These are phyloP conservation scores for Acleris sparsana DNA, from an alignment of 2,888 invertebrate genomes.

Conservation along the genomic window DNA sequence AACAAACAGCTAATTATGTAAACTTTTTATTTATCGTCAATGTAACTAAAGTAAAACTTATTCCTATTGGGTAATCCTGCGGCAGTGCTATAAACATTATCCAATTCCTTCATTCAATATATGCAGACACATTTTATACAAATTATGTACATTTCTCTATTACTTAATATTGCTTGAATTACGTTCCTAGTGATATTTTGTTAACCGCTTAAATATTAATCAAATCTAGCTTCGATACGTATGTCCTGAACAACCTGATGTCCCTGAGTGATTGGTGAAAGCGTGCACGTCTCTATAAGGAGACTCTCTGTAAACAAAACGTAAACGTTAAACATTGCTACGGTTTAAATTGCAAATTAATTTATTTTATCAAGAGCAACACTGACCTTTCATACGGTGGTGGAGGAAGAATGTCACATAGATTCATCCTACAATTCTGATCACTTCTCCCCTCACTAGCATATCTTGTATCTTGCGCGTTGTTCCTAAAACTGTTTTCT, in stretches of 20 bases:
- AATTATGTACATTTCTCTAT: constrained; percentile 67
- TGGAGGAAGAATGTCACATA: constrained; percentile 75
- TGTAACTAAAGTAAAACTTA: neutral
- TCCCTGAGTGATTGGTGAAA: constrained; percentile 73
- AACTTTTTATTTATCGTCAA: neutral
- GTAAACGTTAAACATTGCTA: no score
- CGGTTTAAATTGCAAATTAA: no score
- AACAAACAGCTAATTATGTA: neutral
- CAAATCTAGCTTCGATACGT: constrained; percentile 72
- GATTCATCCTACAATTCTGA: constrained; percentile 76
- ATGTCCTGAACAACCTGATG: constrained; percentile 77
- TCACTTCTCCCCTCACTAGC: constrained; percentile 66
- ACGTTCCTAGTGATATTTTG: constrained; percentile 74
- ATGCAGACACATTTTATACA: constrained; percentile 64
- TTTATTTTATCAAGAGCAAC: neutral
- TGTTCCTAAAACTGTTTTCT: constrained; percentile 75
- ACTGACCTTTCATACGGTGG: constrained; percentile 78
- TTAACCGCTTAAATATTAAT: constrained; percentile 48
- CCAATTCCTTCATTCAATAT: constrained; percentile 39
- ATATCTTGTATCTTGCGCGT: constrained; percentile 62
- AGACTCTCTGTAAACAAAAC: constrained; percentile 66
- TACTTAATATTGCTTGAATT: constrained; percentile 77
- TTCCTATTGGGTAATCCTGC: neutral
- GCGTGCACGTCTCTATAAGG: constrained; percentile 73
- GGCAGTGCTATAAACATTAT: neutral